Conservation (phyloP, 2,888 invertebrate species). For the Folsomia candida region DNA sequence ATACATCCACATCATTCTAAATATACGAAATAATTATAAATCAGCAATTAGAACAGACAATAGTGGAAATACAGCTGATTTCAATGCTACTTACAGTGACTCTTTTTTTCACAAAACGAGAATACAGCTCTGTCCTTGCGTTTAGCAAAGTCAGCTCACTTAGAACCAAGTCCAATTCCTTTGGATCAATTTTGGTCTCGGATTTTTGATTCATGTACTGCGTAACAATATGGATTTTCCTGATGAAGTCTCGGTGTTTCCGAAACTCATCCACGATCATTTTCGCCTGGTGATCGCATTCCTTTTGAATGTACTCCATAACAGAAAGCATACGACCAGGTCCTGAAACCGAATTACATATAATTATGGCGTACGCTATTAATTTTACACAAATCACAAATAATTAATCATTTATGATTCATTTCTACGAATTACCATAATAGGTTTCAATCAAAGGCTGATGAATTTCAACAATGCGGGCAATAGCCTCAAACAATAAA, state of each 20-base stretch:
- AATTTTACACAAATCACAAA: not conserved
- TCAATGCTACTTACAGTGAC: conserved; percentile 61
- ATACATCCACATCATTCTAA: conserved; percentile 65
- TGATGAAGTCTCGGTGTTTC: conserved; percentile 63
- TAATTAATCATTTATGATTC: not conserved
- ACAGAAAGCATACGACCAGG: conserved; percentile 71
- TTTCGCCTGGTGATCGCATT: conserved; percentile 69
- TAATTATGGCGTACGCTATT: not conserved
- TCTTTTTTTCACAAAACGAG: conserved; percentile 78
- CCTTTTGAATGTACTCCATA: conserved; percentile 69
- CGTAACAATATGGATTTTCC: conserved; percentile 64
- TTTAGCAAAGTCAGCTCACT: conserved; percentile 90
- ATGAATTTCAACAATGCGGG: conserved; percentile 78
- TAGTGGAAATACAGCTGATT: not conserved
- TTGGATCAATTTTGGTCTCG: conserved; percentile 63
- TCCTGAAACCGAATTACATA: conserved; percentile 53
- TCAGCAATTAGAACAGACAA: no score
- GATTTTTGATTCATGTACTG: conserved; percentile 57
- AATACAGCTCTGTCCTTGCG: conserved; percentile 84
- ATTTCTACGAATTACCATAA: conserved; percentile 62
- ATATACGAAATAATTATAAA: no score
- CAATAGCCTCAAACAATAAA: conserved; percentile 79
- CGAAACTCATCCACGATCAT: conserved; percentile 70
- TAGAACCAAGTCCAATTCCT: conserved; percentile 80
- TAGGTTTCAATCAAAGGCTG: conserved; percentile 85